A percentile compares a stretch with the other conserved stretches of the same genome.
Evolutionary conservation across 2,113 vertebrate species (phyloP).

Genomic region (Ameiurus melas): DNA sequence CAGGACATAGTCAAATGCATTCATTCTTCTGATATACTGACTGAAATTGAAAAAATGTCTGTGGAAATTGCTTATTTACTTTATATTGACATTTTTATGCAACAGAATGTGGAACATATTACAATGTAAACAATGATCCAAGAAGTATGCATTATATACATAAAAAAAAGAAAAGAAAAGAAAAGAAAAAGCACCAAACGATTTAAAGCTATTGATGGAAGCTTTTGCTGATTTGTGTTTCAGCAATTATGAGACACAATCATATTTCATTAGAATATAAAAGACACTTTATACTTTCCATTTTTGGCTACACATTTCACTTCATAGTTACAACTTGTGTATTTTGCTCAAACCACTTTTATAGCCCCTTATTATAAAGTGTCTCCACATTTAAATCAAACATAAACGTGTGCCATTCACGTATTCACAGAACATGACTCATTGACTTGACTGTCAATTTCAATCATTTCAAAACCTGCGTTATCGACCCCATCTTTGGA

Average conservation of each 20-base stretch:
- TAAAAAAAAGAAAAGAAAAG: neutral
- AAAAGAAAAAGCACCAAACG: neutral
- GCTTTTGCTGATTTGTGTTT: neutral
- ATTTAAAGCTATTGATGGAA: neutral
- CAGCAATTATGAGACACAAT: neutral
- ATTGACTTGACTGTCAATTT: constrained; percentile 3
- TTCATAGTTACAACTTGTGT: neutral
- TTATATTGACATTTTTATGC: neutral
- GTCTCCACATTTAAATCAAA: neutral
- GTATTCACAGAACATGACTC: neutral
- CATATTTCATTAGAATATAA: neutral
- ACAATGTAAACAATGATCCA: constrained; percentile 16
- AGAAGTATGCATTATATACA: neutral
- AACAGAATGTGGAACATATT: neutral
- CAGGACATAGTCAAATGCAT: neutral
- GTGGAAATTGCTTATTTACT: neutral
- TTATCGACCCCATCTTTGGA: constrained; percentile 8
- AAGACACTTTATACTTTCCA: neutral
- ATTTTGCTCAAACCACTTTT: neutral
- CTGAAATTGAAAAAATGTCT: neutral
- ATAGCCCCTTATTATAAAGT: neutral
- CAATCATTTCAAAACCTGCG: constrained; percentile 49
- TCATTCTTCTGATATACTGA: neutral
- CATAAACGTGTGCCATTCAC: neutral
- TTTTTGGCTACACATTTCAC: neutral